Evolutionary conservation across 2,888 invertebrate genomes (phyloP).

Genomic region (Volucella zonaria): DNA sequence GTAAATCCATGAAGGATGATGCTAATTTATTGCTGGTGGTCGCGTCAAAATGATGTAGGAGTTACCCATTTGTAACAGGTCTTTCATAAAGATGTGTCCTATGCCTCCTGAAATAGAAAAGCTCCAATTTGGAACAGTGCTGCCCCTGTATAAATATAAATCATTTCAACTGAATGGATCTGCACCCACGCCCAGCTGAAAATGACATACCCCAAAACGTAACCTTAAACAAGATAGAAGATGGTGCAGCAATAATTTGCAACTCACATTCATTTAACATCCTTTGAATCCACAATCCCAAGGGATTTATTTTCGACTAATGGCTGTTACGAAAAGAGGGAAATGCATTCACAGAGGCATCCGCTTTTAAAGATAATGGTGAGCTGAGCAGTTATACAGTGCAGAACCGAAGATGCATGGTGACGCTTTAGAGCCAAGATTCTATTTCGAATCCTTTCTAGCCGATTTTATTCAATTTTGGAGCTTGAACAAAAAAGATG

Average conservation of each 20-base stretch:
- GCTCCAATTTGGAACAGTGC: constrained; percentile 37
- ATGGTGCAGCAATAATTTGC: constrained; percentile 10
- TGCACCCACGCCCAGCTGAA: constrained; percentile 4
- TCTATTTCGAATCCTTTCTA: too few species aligned
- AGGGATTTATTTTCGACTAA: background rate
- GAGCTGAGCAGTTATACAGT: too few species aligned
- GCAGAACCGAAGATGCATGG: too few species aligned
- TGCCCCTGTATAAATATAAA: constrained; percentile 29
- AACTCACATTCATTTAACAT: constrained; percentile 38
- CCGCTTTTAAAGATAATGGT: too few species aligned
- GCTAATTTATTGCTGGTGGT: constrained; percentile 16
- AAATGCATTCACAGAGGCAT: too few species aligned
- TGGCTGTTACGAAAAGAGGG: too few species aligned
- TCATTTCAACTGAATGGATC: constrained; percentile 39
- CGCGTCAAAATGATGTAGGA: constrained; percentile 4
- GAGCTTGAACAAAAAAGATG: too few species aligned
- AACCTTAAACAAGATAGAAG: constrained; percentile 1
- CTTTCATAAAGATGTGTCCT: too few species aligned
- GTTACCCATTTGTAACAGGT: constrained; percentile 37
- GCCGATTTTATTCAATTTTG: too few species aligned
- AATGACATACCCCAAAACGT: constrained; percentile 22
- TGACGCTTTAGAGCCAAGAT: too few species aligned
- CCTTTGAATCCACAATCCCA: constrained; percentile 17
- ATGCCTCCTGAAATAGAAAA: background rate
- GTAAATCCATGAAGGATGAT: background rate